Evolutionary conservation across 1,140 invertebrate species (phyloP), one percentile per base, ranked within the genome.

Genomic region (Aphelenchoides besseyi): DNA sequence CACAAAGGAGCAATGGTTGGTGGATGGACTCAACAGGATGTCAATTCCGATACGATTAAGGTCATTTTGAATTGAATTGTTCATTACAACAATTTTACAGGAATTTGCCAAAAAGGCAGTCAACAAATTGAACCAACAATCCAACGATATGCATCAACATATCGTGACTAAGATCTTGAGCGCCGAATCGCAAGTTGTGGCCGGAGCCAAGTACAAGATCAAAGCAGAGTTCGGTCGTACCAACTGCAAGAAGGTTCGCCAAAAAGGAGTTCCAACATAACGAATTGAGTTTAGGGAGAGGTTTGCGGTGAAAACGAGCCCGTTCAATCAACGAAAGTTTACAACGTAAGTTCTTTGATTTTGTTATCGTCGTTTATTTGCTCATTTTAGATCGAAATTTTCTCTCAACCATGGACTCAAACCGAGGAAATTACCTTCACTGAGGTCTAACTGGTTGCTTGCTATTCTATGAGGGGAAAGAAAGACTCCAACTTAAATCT

Each of bases 341-440:
- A 59, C 55, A 18, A 59, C 5, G n/a, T n/a, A n/a, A n/a, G n/a
- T n/a, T n/a, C n/a, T n/a, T n/a, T n/a, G n/a, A n/a, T n/a, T n/a
- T n/a, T n/a, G n/a, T n/a, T n/a, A n/a, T n/a, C n/a, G n/a, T n/a
- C n/a, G n/a, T n/a, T n/a, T n/a, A n/a, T n/a, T n/a, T n/a, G n/a
- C n/a, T n/a, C n/a, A n/a, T n/a, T n/a, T n/a, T n/a, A n/a, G n/a
- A 59, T 63, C 61, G 30, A 63, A 3, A 63, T 63, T 52, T 63
- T 33, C 5, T 63, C 61, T 5, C 16, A 63, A 29, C 61, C 61
- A 8, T 63, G 61, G 61, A 33, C 16, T 9, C 3, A 63, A 5
- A 41, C 30, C 61, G 61, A 63, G 23, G 61, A 63, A 52, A 63
- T 63, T 23, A 63, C 32, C 3, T 41, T 63, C 30, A 33, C 8